Evolutionary conservation across 2,888 invertebrate genomes (phyloP).

Genomic region (Lithophane ornitopus): DNA sequence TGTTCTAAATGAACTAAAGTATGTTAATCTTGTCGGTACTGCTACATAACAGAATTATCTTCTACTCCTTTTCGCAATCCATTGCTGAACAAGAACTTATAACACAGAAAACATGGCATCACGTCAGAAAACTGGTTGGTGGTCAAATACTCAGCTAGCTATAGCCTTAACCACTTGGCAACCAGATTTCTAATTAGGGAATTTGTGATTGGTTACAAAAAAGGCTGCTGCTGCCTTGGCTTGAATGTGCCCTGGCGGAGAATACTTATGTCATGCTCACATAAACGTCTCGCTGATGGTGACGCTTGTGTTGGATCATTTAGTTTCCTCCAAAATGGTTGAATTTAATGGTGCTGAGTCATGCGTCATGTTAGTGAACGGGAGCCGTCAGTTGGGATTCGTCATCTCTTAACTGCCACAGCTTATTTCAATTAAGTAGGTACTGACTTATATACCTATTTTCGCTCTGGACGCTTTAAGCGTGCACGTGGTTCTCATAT

Average conservation of each 20-base stretch:
- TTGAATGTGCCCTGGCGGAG: background rate
- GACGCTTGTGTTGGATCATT: background rate
- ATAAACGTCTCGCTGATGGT: background rate
- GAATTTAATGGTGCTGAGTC: too few relatives aligned
- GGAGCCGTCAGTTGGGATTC: background rate
- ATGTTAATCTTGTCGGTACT: background rate
- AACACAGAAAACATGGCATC: background rate
- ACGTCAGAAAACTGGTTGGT: background rate
- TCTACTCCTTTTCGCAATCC: background rate
- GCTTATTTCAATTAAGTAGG: background rate
- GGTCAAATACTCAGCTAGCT: background rate
- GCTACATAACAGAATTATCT: background rate
- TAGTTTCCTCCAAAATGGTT: too few relatives aligned
- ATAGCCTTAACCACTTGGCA: background rate
- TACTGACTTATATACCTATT: too few relatives aligned
- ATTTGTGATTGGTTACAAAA: conserved; percentile 7
- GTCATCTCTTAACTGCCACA: background rate
- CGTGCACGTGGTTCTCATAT: too few relatives aligned
- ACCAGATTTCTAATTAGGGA: background rate
- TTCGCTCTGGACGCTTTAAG: too few relatives aligned
- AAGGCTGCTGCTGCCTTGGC: background rate
- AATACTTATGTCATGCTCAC: background rate
- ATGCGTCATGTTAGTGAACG: too few relatives aligned
- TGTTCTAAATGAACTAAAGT: background rate
- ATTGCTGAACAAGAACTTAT: background rate